These are phyloP conservation scores for Ancistrus triradiatus DNA, from an alignment of 2,113 vertebrate genomes.

Conservation along the genomic window DNA sequence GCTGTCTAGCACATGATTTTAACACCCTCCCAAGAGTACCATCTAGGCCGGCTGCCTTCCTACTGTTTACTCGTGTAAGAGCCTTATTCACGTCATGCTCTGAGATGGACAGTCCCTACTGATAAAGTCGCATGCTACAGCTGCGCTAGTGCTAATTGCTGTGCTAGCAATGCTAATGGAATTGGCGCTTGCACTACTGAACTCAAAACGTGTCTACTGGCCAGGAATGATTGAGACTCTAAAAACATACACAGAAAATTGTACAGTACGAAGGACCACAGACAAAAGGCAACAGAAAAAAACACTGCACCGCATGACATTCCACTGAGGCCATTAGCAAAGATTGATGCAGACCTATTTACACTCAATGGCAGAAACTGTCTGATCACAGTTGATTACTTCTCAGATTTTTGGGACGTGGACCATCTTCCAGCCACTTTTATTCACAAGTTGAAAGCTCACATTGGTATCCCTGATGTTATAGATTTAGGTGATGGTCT, in stretches of 20 bases:
- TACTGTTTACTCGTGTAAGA: too few relatives aligned
- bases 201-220: too few relatives aligned
- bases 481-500: too few relatives aligned
- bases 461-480: constrained; percentile 31
- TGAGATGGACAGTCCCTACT: too few relatives aligned
- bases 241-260: constrained; percentile 6
- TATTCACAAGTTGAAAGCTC: constrained; percentile 13
- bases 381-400: constrained; percentile 24
- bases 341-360: constrained; percentile 16
- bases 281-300: constrained; percentile 19
- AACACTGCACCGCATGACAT: constrained; percentile 10
- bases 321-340: constrained; percentile 8
- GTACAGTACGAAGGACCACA: constrained; percentile 14
- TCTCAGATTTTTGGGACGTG: constrained; percentile 26
- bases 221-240: neutral
- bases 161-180: too few relatives aligned
- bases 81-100: too few relatives aligned
- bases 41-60: too few relatives aligned
- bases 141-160: too few relatives aligned
- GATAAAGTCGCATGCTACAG: too few relatives aligned
- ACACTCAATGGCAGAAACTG: constrained; percentile 5
- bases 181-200: too few relatives aligned
- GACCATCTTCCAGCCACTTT: constrained; percentile 1
- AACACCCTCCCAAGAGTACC: too few relatives aligned
- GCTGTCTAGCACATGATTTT: too few relatives aligned